Percentiles rank a stretch among this genome's conserved stretches.
These are phyloP conservation scores for Spodoptera frugiperda DNA, from an alignment of 1,140 invertebrate genomes.

Conservation along the genomic window DNA sequence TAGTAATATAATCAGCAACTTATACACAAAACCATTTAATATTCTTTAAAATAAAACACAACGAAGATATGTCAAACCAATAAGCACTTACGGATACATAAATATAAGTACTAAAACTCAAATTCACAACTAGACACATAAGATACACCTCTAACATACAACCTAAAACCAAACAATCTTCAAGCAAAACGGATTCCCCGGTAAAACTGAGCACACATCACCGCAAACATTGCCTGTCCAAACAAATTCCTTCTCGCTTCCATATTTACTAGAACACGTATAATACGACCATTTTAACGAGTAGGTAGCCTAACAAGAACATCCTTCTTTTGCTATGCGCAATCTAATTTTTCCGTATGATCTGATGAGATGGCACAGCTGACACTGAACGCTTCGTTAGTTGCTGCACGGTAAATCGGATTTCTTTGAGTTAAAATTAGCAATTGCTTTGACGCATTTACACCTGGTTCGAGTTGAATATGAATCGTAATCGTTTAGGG, in stretches of 20 bases:
- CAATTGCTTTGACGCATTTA: slow-evolving; percentile 66
- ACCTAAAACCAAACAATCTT: neutral
- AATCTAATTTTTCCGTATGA: slow-evolving; percentile 59
- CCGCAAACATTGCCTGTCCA: slow-evolving; percentile 11
- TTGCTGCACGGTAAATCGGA: slow-evolving; percentile 59
- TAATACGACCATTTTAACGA: slow-evolving; percentile 41
- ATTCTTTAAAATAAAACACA: too few relatives aligned
- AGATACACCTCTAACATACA: neutral
- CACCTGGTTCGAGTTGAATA: slow-evolving; percentile 50
- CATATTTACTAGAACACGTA: slow-evolving; percentile 21
- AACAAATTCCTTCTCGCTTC: slow-evolving; percentile 38
- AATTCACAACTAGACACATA: too few relatives aligned
- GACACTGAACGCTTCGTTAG: slow-evolving; percentile 67
- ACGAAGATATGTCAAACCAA: too few relatives aligned
- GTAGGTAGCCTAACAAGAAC: slow-evolving; percentile 40
- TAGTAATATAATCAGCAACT: too few relatives aligned
- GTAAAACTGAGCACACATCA: slow-evolving; percentile 23
- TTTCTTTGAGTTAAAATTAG: slow-evolving; percentile 69
- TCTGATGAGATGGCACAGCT: slow-evolving; percentile 56
- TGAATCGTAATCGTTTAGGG: slow-evolving; percentile 43
- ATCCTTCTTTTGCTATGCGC: slow-evolving; percentile 42
- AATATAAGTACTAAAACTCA: too few relatives aligned
- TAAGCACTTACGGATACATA: too few relatives aligned
- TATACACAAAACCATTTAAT: too few relatives aligned
- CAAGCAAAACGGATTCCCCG: slow-evolving; percentile 18